phyloP scores from a whole-genome alignment of 2,888 invertebrate genomes.

The Himalopsyche tibetana region DNA sequence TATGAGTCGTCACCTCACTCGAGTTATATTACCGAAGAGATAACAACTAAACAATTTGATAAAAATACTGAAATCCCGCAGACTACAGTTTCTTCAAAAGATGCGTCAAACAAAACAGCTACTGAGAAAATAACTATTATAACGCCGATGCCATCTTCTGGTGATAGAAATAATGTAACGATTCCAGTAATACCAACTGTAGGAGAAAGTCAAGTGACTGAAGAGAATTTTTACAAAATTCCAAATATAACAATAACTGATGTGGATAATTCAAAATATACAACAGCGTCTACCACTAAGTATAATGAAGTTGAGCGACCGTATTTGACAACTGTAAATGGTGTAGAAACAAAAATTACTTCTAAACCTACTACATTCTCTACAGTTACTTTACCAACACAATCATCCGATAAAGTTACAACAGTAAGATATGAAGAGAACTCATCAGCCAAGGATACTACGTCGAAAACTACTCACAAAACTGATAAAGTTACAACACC shows the following conservation, averaged over 20 bases:
- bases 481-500: not conserved
- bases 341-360: too few species aligned
- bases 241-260: not conserved
- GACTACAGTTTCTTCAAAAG: not conserved
- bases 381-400: not conserved
- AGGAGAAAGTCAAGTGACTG: conserved; percentile 9
- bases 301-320: too few species aligned
- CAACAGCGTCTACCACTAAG: too few species aligned
- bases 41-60: conserved; percentile 46
- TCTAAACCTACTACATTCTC: too few species aligned
- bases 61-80: not conserved
- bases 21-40: conserved; percentile 23
- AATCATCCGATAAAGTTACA: not conserved
- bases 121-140: conserved; percentile 9
- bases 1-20: not conserved
- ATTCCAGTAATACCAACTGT: not conserved
- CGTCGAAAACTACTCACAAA: too few species aligned
- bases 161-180: not conserved
- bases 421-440: not conserved
- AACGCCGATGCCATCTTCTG: conserved; percentile 8
- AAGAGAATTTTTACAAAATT: not conserved
- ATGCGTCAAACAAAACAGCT: not conserved
- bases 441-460: too few species aligned
- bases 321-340: too few species aligned
- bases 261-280: too few species aligned